A percentile compares a stretch with the other conserved stretches of the same genome.
Conservation (phyloP, 2,888 invertebrate genomes). For the Adineta ricciae region DNA sequence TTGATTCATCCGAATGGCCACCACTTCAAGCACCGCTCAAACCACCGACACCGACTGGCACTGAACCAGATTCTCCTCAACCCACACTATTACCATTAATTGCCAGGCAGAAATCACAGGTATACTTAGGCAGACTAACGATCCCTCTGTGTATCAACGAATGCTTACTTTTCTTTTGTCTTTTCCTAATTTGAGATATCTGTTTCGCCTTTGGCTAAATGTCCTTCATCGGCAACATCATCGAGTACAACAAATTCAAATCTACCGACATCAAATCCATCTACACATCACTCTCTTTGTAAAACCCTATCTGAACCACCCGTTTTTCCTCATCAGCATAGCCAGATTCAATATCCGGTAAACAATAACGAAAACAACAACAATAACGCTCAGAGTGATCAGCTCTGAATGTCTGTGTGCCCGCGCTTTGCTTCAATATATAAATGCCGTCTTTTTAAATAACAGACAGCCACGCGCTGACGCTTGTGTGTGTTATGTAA, state of each 20-base stretch:
- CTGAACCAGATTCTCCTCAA: neutral
- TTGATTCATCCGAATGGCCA: slow-evolving; percentile 21
- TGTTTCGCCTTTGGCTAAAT: neutral
- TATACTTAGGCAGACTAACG: too few relatives aligned
- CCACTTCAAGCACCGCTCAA: neutral
- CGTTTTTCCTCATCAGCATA: neutral
- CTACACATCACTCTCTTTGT: neutral
- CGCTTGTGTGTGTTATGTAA: neutral
- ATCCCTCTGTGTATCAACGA: neutral
- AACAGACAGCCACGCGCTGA: neutral
- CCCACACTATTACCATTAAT: neutral
- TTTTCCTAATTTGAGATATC: neutral
- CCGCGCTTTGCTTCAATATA: neutral
- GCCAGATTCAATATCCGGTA: neutral
- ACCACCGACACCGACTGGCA: neutral
- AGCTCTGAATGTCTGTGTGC: neutral
- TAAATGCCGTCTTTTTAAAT: neutral
- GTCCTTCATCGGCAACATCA: neutral
- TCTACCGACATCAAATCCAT: neutral
- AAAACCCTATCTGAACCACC: slow-evolving; percentile 12
- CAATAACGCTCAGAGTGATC: neutral
- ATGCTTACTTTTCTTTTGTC: neutral
- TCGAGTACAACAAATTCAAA: too few relatives aligned
- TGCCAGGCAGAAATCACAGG: neutral
- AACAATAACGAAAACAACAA: neutral